Evolutionary conservation across 2,888 invertebrate genomes (phyloP), one percentile per base, ranked within the genome.

Genomic region (Argynnis bischoffii): DNA sequence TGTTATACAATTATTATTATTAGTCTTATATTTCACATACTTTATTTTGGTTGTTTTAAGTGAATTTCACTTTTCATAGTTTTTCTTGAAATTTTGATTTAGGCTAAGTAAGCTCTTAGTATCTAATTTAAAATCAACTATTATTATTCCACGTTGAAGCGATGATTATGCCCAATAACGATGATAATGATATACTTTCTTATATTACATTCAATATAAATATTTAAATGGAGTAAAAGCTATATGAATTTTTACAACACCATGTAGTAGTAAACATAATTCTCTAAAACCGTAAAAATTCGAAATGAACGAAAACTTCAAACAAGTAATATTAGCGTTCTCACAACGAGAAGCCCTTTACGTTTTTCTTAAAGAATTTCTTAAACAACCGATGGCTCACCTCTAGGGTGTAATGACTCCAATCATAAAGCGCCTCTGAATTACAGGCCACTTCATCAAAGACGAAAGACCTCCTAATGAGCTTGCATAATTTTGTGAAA

Each of bases 401-500:
- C 68, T 55, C 51, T 55, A 60, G 54, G 73, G 69, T 55, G 70
- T 79, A 81, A 84, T 75, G 83, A 81, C 72, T 78, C 78, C 81
- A 81, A 84, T 84, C 80, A 76, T 83, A 79, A 83, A 84, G 75
- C 76, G 75, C 75, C 75, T 72, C 74, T 72, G 79, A 81, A 79
- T 77, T 79, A 74, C 79, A 76, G 78, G 57, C 74, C 77, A 78
- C 81, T 82, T 78, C 81, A 82, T 82, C 82, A 80, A 74, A 76
- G 75, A 73, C 66, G 59, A 59, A 59, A 59, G 69, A 74, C 72
- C 70, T 70, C 72, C 74, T 76, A 78, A 78, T 77, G 73, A 75
- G 76, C 76, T 78, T 76, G 82, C 81, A 83, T 85, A 83, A 83
- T 83, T 83, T 79, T 71, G 71, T 72, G 75, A 76, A 78, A 72